phyloP scores from a whole-genome alignment of 2,113 vertebrate genomes.

The Lontra canadensis region DNA sequence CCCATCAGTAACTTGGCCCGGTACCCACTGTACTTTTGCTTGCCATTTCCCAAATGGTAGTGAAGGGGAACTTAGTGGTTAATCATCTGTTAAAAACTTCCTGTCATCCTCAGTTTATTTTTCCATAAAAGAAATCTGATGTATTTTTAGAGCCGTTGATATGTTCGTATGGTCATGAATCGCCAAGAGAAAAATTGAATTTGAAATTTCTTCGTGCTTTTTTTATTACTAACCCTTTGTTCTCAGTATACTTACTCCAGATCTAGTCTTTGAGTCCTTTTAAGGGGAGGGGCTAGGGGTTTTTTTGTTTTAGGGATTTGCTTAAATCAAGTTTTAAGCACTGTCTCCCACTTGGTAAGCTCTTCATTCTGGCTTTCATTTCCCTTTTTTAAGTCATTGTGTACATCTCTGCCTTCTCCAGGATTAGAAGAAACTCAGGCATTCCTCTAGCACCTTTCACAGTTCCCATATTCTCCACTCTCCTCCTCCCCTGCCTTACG shows the following conservation, averaged over 20 bases:
- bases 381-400: not conserved
- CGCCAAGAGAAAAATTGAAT: not conserved
- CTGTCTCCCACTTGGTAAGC: not conserved
- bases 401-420: not conserved
- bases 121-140: not conserved
- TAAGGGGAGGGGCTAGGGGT: not conserved
- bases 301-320: not conserved
- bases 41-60: not conserved
- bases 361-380: not conserved
- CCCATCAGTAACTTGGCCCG: not conserved
- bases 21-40: not conserved
- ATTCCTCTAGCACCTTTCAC: not conserved
- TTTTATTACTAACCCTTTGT: not conserved
- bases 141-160: not conserved
- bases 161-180: not conserved
- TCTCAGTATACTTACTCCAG: not conserved
- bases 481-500: no score
- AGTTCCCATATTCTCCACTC: accelerated
- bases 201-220: not conserved
- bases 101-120: not conserved
- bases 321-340: not conserved
- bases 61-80: not conserved
- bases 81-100: no score
- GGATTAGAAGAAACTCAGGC: not conserved
- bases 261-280: not conserved